These are phyloP conservation scores for Eretmocerus hayati DNA, from an alignment of 2,888 invertebrate species.

Conservation along the genomic window DNA sequence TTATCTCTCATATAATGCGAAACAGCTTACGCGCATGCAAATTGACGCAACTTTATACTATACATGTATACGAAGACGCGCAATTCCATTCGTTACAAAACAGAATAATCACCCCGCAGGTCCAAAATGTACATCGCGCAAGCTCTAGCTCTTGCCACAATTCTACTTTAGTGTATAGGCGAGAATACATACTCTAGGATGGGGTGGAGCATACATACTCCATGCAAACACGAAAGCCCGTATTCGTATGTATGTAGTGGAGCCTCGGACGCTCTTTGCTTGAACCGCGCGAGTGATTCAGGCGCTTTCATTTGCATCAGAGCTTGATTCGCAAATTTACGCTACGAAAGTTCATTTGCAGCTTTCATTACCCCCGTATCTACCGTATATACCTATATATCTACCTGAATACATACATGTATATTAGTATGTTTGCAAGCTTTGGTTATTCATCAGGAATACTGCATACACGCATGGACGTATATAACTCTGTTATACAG, in stretches of 20 bases:
- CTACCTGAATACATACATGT: background rate
- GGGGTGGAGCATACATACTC: too few relatives aligned
- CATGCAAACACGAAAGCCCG: background rate
- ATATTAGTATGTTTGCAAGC: too few relatives aligned
- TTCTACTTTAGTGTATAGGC: too few relatives aligned
- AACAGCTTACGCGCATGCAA: too few relatives aligned
- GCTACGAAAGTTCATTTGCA: constrained; percentile 15
- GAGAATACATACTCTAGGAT: too few relatives aligned
- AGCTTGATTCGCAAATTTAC: constrained; percentile 16
- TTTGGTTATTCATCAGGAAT: too few relatives aligned
- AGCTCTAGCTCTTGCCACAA: background rate
- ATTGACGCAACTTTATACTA: too few relatives aligned
- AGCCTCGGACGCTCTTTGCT: background rate
- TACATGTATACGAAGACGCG: constrained; percentile 8
- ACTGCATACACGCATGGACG: too few relatives aligned
- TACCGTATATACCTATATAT: background rate
- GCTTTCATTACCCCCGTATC: constrained; percentile 1
- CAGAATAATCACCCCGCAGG: constrained; percentile 2
- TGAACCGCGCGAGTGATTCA: constrained; percentile 7
- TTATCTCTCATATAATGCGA: too few relatives aligned
- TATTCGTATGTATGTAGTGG: background rate
- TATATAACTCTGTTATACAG: too few relatives aligned
- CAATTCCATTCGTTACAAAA: constrained; percentile 3
- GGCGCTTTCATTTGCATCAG: constrained; percentile 17
- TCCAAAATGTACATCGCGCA: too few relatives aligned